Evolutionary conservation across 2,113 vertebrate genomes (phyloP), one percentile per base, ranked within the genome.

Genomic region (Myrmecophaga tridactyla): DNA sequence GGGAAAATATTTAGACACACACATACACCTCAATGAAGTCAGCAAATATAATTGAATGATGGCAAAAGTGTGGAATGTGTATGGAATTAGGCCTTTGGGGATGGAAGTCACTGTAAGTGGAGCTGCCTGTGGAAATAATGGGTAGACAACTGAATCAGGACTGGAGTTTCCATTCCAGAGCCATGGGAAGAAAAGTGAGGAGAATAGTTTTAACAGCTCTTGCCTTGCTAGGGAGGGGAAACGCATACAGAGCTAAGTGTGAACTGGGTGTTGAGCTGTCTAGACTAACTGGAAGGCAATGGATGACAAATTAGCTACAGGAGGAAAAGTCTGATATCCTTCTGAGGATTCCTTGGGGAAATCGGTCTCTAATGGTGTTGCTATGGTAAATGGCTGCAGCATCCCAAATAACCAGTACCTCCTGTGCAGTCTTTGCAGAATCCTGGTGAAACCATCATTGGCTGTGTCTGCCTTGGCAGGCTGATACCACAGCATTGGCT

Each of bases 181-280:
- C n/a, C 9, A n/a, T 29, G 56, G 25, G 11, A 56, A 92, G n/a
- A 83, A 21, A 86, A 86, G 23, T 5, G 65, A 88, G n/a, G 15
- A 91, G 78, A 89, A 86, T 69, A 73, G 29, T 85, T 95, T 96
- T 72, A 94, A 67, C 9, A 77, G 83, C n/a, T 84, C 13, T 69
- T 65, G 7, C 70, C 87, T 12, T 46, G 56, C 83, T 84, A 14
- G 13, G 58, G 62, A 83, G 29, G 53, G 70, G 18, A 70, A 65
- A 56, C 87, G 27, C 46, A 41, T 4, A 27, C 3, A 6, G 18
- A 41, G 25, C 6, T 0, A 8, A 86, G 69, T 56, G 27, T 77
- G n/a, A n/a, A 67, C 51, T 27, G 34, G 41, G 18, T 21, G 2
- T 80, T 89, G 58, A 81, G 63, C 77, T 75, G 72, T 81, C 84